Evolutionary conservation across 2,113 vertebrate species (phyloP).

Genomic region (Oreochromis aureus): DNA sequence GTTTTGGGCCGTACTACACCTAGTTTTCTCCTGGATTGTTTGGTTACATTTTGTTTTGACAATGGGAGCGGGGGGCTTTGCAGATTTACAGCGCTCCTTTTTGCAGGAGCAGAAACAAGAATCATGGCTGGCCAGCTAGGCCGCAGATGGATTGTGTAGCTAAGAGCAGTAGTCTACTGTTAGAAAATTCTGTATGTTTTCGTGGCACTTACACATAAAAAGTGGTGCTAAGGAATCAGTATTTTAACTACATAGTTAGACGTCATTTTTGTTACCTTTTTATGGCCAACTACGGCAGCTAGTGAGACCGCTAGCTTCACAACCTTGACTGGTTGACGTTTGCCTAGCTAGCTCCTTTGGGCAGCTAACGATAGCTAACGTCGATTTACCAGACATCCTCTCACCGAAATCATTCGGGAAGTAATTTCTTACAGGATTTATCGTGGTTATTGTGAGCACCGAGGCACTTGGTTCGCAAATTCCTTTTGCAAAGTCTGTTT

Average conservation of each 20-base stretch:
- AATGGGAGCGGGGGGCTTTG: conserved; percentile 66
- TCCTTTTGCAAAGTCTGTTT: conserved; percentile 12
- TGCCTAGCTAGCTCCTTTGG: conserved; percentile 43
- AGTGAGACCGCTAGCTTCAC: conserved; percentile 41
- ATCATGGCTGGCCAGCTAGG: conserved; percentile 74
- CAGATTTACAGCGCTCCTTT: conserved; percentile 61
- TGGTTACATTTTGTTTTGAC: conserved; percentile 18
- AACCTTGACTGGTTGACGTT: conserved; percentile 67
- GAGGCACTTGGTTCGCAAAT: not conserved
- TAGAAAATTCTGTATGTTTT: not conserved
- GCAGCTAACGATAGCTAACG: conserved; percentile 42
- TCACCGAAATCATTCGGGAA: not conserved
- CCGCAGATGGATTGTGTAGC: conserved; percentile 38
- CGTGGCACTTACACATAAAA: not conserved
- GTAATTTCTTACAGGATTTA: not conserved
- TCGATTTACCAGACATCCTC: not conserved
- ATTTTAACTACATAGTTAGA: not conserved
- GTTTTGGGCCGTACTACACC: not conserved
- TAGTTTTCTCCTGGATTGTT: not conserved
- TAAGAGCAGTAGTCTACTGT: not conserved
- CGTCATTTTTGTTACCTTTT: not conserved
- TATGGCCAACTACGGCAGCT: not conserved
- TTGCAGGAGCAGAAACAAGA: conserved; percentile 67
- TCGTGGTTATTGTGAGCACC: not conserved
- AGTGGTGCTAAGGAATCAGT: not conserved